Conservation (phyloP, 1,140 invertebrate genomes). For the Thaumatotibia leucotreta region DNA sequence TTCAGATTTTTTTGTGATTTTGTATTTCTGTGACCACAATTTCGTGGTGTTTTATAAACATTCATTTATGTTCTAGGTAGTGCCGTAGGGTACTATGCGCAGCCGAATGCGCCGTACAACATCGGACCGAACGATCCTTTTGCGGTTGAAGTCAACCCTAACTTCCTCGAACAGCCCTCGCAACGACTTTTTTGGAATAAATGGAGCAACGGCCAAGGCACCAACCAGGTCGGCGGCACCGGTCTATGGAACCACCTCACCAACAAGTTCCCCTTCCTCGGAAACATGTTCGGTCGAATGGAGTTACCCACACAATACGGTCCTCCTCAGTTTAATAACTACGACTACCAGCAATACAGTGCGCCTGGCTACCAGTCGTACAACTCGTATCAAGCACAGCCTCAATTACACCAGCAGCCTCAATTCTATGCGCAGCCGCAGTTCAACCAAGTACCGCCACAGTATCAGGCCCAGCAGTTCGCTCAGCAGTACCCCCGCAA, state of each 20-base stretch:
- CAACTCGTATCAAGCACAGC: conserved; percentile 23
- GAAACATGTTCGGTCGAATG: conserved; percentile 61
- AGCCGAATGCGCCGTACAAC: conserved; percentile 50
- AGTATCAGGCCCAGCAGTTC: conserved; percentile 15
- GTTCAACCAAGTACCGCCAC: conserved; percentile 28
- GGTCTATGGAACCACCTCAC: conserved; percentile 58
- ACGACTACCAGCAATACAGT: conserved; percentile 21
- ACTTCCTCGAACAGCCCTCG: conserved; percentile 45
- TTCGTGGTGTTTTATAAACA: too few species aligned
- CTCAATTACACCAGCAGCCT: conserved; percentile 15
- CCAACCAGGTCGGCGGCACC: conserved; percentile 64
- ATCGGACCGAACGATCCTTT: conserved; percentile 50
- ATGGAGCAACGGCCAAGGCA: conserved; percentile 39
- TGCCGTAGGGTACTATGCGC: conserved; percentile 47
- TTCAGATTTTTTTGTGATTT: too few species aligned
- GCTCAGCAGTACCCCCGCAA: conserved; percentile 20
- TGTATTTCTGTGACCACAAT: too few species aligned
- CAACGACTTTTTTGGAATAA: conserved; percentile 54
- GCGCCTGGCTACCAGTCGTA: conserved; percentile 16
- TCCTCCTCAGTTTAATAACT: conserved; percentile 19
- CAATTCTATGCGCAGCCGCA: conserved; percentile 28
- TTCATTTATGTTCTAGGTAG: conserved; percentile 45
- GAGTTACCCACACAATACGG: conserved; percentile 49
- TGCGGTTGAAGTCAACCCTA: conserved; percentile 32
- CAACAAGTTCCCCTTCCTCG: conserved; percentile 63